Evolutionary conservation across 2,888 invertebrate genomes (phyloP).

Genomic region (Euphydryas editha): DNA sequence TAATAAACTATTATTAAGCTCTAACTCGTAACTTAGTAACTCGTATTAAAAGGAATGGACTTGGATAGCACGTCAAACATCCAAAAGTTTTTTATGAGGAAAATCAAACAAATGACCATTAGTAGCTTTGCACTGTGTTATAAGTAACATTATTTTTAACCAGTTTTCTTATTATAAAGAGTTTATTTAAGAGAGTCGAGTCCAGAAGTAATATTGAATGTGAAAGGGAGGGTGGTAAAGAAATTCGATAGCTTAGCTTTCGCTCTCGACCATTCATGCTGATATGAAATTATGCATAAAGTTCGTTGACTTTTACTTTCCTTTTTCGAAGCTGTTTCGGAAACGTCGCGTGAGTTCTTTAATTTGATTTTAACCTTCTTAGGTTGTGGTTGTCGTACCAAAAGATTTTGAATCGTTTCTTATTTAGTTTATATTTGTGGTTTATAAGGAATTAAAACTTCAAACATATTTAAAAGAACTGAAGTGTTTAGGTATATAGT

Average conservation of each 20-base stretch:
- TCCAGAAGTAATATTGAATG: neutral
- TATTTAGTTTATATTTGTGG: neutral
- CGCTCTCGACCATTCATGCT: slow-evolving; percentile 35
- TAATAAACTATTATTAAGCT: too few relatives aligned
- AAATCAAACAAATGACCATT: too few relatives aligned
- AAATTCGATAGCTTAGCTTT: slow-evolving; percentile 38
- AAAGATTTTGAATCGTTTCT: neutral
- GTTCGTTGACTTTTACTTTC: slow-evolving; percentile 48
- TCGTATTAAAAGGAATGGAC: too few relatives aligned
- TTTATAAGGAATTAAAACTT: neutral
- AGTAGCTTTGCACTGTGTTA: too few relatives aligned
- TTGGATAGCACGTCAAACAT: too few relatives aligned
- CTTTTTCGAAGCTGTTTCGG: slow-evolving; percentile 34
- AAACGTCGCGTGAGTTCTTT: slow-evolving; percentile 39
- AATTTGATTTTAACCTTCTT: slow-evolving; percentile 9
- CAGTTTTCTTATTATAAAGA: neutral
- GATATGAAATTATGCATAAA: slow-evolving; percentile 36
- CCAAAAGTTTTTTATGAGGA: too few relatives aligned
- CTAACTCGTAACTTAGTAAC: too few relatives aligned
- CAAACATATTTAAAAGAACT: too few relatives aligned
- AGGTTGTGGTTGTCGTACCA: neutral
- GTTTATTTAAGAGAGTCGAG: neutral
- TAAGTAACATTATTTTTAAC: neutral
- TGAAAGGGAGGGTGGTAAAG: slow-evolving; percentile 20
- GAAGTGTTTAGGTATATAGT: too few relatives aligned